These are phyloP conservation scores for Cyrtonyx montezumae DNA, from an alignment of 2,113 vertebrate genomes.

Conservation along the genomic window DNA sequence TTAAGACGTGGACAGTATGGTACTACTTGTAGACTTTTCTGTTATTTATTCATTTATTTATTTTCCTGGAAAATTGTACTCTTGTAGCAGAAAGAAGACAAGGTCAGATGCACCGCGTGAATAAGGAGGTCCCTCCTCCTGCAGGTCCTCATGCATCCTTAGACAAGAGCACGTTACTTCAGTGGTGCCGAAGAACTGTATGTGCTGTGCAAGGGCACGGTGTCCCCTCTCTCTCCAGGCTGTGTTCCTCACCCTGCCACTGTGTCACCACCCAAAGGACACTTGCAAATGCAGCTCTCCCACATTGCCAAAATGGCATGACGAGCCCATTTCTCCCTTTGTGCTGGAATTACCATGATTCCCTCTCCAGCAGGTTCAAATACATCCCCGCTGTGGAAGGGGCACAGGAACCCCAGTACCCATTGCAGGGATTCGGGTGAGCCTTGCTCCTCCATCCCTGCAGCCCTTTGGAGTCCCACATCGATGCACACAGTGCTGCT, in stretches of 20 bases:
- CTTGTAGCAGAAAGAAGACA: background rate
- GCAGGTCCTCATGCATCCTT: background rate
- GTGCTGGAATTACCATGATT: fast-evolving
- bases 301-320: fast-evolving
- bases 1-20: background rate
- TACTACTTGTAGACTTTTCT: background rate
- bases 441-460: fast-evolving
- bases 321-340: background rate
- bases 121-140: background rate
- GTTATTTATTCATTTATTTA: too few species aligned
- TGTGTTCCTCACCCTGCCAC: background rate
- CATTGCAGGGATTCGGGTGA: background rate
- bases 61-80: background rate
- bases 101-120: background rate
- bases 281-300: background rate
- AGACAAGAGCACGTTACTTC: fast-evolving
- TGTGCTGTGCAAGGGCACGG: fast-evolving
- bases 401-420: background rate
- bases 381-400: background rate
- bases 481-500: background rate
- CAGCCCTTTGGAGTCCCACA: background rate
- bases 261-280: background rate
- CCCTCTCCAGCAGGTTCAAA: background rate
- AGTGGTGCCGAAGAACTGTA: fast-evolving
- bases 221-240: fast-evolving